Percentiles rank a stretch among this genome's conserved stretches.
Evolutionary conservation across 2,113 vertebrate species (phyloP).

Genomic region (Psilopsiagon aurifrons): DNA sequence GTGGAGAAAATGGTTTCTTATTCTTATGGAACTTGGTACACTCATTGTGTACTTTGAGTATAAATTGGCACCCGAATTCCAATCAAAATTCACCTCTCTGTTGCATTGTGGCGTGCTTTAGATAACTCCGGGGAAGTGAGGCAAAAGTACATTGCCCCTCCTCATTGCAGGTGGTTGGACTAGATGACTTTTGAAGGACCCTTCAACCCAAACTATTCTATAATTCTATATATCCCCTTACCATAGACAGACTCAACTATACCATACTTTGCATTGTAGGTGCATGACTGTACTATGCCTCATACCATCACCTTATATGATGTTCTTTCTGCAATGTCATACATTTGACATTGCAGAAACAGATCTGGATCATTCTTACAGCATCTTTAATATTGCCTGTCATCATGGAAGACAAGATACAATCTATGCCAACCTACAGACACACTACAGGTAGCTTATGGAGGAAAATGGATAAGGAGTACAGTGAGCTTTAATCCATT

Average conservation of each 20-base stretch:
- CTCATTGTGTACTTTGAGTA: neutral
- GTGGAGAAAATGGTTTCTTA: neutral
- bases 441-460: neutral
- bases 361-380: neutral
- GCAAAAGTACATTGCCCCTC: neutral
- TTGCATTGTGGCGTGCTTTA: neutral
- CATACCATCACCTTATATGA: fast-evolving
- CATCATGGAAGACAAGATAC: neutral
- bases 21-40: neutral
- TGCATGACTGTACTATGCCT: neutral
- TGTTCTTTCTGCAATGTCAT: neutral
- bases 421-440: neutral
- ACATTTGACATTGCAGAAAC: neutral
- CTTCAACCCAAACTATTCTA: neutral
- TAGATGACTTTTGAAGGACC: neutral
- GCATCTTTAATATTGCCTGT: neutral
- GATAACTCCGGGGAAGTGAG: neutral
- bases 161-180: neutral
- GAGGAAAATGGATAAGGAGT: neutral
- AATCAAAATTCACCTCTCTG: neutral
- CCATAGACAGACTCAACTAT: neutral
- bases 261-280: neutral
- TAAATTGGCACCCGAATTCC: neutral
- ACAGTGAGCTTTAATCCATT: neutral
- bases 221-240: neutral